A percentile compares a stretch with the other conserved stretches of the same genome.
phyloP scores from a whole-genome alignment of 2,888 invertebrate genomes.

The Notocelia uddmanniana region DNA sequence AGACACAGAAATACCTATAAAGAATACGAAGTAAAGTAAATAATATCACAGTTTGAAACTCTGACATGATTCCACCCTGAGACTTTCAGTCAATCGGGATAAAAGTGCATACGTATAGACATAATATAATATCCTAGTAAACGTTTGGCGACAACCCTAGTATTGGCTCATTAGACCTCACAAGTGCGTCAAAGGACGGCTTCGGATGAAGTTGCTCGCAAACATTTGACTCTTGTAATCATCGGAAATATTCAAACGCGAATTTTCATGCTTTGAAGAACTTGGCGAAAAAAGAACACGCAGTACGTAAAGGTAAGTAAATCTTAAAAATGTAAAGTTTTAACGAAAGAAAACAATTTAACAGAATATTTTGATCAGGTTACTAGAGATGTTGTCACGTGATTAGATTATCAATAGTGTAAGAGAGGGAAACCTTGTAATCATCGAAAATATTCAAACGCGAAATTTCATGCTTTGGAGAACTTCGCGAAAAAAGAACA shows the following conservation, averaged over 20 bases:
- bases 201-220: slow-evolving; percentile 45
- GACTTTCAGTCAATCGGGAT: no score
- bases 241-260: slow-evolving; percentile 46
- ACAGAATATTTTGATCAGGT: no score
- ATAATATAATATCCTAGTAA: neutral
- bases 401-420: no score
- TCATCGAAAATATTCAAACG: slow-evolving; percentile 46
- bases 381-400: no score
- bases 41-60: no score
- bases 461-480: slow-evolving; percentile 22
- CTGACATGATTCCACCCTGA: no score
- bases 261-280: slow-evolving; percentile 21
- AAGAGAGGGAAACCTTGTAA: no score
- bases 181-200: slow-evolving; percentile 69
- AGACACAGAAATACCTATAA: no score
- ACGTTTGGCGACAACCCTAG: slow-evolving; percentile 22
- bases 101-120: neutral
- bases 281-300: slow-evolving; percentile 13
- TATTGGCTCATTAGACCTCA: slow-evolving; percentile 66
- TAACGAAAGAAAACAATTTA: no score
- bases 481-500: slow-evolving; percentile 7
- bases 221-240: slow-evolving; percentile 50
- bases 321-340: no score
- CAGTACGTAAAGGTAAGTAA: slow-evolving; percentile 1
- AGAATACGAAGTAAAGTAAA: no score